phyloP scores from a whole-genome alignment of 2,888 invertebrate species.

The Apodemia mormo region DNA sequence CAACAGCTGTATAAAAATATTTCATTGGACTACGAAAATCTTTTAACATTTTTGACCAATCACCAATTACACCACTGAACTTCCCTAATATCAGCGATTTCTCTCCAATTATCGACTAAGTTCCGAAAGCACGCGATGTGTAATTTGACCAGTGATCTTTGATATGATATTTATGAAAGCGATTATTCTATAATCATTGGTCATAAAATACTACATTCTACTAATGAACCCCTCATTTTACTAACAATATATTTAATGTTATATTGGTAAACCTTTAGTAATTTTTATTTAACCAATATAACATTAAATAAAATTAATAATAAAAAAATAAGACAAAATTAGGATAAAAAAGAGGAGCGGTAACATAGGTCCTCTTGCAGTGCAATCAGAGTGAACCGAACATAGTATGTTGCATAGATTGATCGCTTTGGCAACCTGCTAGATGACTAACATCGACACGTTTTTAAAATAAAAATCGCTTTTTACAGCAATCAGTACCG shows the following conservation, averaged over 20 bases:
- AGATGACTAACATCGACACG: no score
- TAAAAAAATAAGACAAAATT: no score
- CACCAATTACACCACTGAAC: conserved; percentile 1
- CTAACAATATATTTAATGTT: neutral
- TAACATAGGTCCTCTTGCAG: no score
- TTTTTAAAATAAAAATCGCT: no score
- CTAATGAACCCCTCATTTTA: neutral
- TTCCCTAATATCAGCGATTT: conserved; percentile 14
- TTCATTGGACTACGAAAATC: neutral
- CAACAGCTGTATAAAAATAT: conserved; percentile 1
- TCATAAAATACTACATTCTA: neutral
- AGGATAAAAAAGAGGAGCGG: no score
- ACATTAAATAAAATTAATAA: no score
- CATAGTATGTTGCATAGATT: no score
- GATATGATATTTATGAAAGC: conserved; percentile 5
- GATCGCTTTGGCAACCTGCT: no score
- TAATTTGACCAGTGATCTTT: conserved; percentile 16
- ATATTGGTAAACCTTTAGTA: no score
- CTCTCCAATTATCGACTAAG: conserved; percentile 12
- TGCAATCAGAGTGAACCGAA: no score
- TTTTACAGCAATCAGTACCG: no score
- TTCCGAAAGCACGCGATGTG: conserved; percentile 10
- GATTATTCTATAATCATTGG: conserved; percentile 3
- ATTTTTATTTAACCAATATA: no score
- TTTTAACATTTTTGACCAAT: conserved; percentile 12